Conservation (phyloP, 2,113 vertebrate genomes). For the Xiphophorus maculatus region DNA sequence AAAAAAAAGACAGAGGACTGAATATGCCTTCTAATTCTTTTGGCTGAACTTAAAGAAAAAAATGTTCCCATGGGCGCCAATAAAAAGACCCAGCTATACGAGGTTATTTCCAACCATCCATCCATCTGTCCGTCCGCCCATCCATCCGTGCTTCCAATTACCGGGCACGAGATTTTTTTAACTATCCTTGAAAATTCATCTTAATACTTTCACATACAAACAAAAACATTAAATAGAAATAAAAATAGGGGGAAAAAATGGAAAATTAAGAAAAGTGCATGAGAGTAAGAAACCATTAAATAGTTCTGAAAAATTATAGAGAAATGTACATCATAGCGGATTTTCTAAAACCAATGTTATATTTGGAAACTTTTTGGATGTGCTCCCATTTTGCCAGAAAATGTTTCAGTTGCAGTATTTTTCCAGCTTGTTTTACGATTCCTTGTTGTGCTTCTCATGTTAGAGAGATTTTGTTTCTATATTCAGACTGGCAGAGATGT, state of each 20-base stretch:
- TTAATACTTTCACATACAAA: too few species aligned
- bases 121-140: conserved; percentile 19
- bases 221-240: too few species aligned
- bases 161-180: too few species aligned
- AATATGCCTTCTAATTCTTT: conserved; percentile 42
- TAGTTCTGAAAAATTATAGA: too few species aligned
- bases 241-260: too few species aligned
- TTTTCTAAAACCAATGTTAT: too few species aligned
- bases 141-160: not conserved
- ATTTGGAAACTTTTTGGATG: too few species aligned
- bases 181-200: too few species aligned
- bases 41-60: conserved; percentile 39
- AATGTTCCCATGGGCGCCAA: not conserved
- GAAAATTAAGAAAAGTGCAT: too few species aligned
- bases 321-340: too few species aligned
- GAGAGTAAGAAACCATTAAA: too few species aligned
- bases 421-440: conserved; percentile 3
- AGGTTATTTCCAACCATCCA: conserved; percentile 15
- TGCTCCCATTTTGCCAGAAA: not conserved
- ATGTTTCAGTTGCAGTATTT: not conserved
- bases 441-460: not conserved
- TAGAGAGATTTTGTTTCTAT: not conserved
- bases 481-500: not conserved
- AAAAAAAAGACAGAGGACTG: conserved; percentile 43
- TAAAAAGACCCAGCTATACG: conserved; percentile 2